phyloP scores from a whole-genome alignment of 2,113 vertebrate species.

The Nansenia antarctica region DNA sequence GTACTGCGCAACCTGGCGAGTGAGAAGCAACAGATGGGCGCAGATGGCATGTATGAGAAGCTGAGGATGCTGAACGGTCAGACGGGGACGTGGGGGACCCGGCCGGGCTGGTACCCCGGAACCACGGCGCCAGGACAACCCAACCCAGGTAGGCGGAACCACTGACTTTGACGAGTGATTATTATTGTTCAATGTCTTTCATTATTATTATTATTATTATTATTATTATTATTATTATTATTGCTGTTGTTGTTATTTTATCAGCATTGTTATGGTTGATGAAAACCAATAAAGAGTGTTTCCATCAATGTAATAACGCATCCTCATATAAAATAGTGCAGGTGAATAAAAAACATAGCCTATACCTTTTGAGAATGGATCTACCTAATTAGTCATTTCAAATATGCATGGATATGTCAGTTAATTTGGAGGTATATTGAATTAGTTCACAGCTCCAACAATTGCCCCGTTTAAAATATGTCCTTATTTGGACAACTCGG shows the following conservation, averaged over 20 bases:
- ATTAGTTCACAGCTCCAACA: not conserved
- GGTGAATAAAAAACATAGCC: too few relatives aligned
- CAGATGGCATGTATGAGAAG: slow-evolving; percentile 99
- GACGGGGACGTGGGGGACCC: slow-evolving; percentile 90
- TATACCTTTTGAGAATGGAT: too few relatives aligned
- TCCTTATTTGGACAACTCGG: not conserved
- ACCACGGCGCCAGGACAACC: slow-evolving; percentile 89
- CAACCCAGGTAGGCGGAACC: slow-evolving; percentile 79
- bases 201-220: not conserved
- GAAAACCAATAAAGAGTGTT: too few relatives aligned
- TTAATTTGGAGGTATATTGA: not conserved
- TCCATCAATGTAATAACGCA: too few relatives aligned
- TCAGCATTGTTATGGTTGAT: too few relatives aligned
- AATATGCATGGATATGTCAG: not conserved
- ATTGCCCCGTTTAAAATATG: not conserved
- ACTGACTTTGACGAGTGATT: slow-evolving; percentile 2
- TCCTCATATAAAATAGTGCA: too few relatives aligned
- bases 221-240: not conserved
- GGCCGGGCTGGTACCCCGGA: slow-evolving; percentile 93
- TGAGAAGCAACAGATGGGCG: slow-evolving; percentile 98
- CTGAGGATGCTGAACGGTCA: slow-evolving; percentile 97
- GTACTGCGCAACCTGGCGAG: slow-evolving; percentile 99
- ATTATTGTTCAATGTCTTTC: not conserved
- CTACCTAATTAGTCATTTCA: not conserved
- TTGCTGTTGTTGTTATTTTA: not conserved